Conservation (phyloP, 2,797 vertebrate genomes). For the Tarsius wallacei region DNA sequence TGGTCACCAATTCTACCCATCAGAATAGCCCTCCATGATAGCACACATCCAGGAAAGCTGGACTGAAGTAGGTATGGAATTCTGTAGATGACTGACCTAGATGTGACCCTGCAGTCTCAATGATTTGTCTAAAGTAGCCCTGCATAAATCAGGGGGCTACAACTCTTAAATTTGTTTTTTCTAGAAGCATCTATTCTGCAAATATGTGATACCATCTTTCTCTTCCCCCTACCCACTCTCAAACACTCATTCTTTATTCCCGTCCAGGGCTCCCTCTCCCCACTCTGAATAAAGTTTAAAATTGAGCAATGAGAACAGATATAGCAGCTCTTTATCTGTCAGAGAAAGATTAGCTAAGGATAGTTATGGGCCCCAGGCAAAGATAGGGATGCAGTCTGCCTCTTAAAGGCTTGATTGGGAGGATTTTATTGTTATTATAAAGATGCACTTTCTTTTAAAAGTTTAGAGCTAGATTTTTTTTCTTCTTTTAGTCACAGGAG, state of each 20-base stretch:
- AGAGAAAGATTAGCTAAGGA: constrained; percentile 90
- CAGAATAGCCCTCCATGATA: background rate
- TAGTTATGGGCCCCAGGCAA: constrained; percentile 87
- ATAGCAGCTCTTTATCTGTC: constrained; percentile 88
- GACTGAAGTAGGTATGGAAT: background rate
- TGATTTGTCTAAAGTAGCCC: constrained; percentile 69
- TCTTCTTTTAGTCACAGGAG: constrained; percentile 76
- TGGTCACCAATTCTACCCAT: background rate
- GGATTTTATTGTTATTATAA: constrained; percentile 86
- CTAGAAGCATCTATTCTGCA: constrained; percentile 71
- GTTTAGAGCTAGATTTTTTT: constrained; percentile 79
- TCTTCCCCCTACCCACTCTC: constrained; percentile 63
- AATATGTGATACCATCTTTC: constrained; percentile 65
- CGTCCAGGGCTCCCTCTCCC: constrained; percentile 40
- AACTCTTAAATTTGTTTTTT: constrained; percentile 25
- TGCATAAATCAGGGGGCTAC: constrained; percentile 65
- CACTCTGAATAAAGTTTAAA: constrained; percentile 86
- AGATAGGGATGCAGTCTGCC: constrained; percentile 83
- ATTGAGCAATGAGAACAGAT: constrained; percentile 87
- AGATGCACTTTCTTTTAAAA: constrained; percentile 84
- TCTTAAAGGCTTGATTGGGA: constrained; percentile 88
- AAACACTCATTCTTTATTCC: constrained; percentile 77
- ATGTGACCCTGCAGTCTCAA: background rate
- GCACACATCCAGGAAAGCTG: background rate
- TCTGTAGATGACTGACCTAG: background rate